Evolutionary conservation across 37 sponge, comb jelly and placozoan genomes (phyloP), one percentile per base, ranked within the genome.

Genomic region (Sycon ciliatum): DNA sequence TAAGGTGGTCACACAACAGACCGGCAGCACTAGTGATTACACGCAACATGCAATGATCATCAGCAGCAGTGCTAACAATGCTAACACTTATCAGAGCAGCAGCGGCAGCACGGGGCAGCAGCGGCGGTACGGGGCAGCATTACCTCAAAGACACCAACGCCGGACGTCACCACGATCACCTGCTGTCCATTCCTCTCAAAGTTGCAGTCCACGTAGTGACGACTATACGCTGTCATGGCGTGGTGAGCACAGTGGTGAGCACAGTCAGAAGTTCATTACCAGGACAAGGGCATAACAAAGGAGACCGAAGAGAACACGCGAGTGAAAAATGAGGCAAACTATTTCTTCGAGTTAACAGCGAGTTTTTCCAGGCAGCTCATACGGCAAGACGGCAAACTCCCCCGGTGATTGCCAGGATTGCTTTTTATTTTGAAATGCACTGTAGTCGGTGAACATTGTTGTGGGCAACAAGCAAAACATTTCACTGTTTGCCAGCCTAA

Each of bases 91-190:
- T n/a, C n/a, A n/a, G n/a, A n/a, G n/a, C n/a, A n/a, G n/a, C n/a
- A n/a, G n/a, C n/a, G n/a, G n/a, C n/a, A n/a, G n/a, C n/a, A n/a
- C n/a, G n/a, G n/a, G n/a, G n/a, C n/a, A n/a, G n/a, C n/a, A n/a
- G n/a, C n/a, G n/a, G n/a, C n/a, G n/a, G n/a, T n/a, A n/a, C n/a
- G n/a, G n/a, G n/a, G n/a, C n/a, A n/a, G n/a, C n/a, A n/a, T 13
- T 56, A 89, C 91, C 78, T 85, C 85, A 81, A 87, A 88, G 18
- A 80, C 77, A 11, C 98, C 98, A 20, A 77, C 80, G 39, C 98
- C 92, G 29, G 98, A 77, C 31, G 98, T 91, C 1, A 95, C 79
- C 26, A 95, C 77, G 37, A 86, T 81, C 2, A 88, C 65, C 69
- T 88, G 85, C 46, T 91, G 92, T 46, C 92, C 98, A 42, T 92